These are phyloP conservation scores for Halyomorpha halys DNA, from an alignment of 1,140 invertebrate genomes.

Conservation along the genomic window DNA sequence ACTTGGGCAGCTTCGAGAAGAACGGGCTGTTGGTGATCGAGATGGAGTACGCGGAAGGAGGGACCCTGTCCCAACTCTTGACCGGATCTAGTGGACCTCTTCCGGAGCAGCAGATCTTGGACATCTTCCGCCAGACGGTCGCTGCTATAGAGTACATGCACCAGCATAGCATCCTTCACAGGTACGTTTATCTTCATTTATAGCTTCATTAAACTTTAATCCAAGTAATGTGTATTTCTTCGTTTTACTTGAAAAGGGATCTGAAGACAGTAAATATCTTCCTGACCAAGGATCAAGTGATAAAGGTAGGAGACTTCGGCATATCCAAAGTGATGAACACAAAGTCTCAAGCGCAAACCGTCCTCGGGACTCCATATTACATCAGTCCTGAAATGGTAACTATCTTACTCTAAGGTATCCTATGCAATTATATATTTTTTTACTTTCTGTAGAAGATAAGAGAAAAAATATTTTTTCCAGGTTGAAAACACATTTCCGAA, in stretches of 20 bases:
- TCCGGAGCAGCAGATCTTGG: conserved; percentile 51
- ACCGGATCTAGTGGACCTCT: conserved; percentile 39
- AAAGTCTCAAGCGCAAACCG: conserved; percentile 57
- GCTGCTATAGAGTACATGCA: conserved; percentile 62
- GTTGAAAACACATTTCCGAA: too few species aligned
- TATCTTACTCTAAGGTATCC: background rate
- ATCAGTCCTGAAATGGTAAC: conserved; percentile 71
- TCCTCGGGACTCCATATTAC: conserved; percentile 72
- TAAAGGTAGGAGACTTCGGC: conserved; percentile 71
- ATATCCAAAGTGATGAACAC: conserved; percentile 67
- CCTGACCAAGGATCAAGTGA: conserved; percentile 51
- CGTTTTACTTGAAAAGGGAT: conserved; percentile 41
- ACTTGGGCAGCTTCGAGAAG: conserved; percentile 64
- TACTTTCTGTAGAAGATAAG: too few species aligned
- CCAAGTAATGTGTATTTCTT: background rate
- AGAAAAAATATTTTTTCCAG: too few species aligned
- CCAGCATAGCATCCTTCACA: conserved; percentile 59
- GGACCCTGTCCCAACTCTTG: conserved; percentile 57
- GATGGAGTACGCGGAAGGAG: conserved; percentile 73
- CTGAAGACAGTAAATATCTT: conserved; percentile 71
- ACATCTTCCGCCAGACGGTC: conserved; percentile 58
- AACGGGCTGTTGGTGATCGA: conserved; percentile 64
- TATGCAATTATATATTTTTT: too few species aligned
- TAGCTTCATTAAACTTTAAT: background rate
- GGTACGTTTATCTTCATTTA: conserved; percentile 37